Evolutionary conservation across 2,113 vertebrate species (phyloP).

Genomic region (Gracilinanus agilis): DNA sequence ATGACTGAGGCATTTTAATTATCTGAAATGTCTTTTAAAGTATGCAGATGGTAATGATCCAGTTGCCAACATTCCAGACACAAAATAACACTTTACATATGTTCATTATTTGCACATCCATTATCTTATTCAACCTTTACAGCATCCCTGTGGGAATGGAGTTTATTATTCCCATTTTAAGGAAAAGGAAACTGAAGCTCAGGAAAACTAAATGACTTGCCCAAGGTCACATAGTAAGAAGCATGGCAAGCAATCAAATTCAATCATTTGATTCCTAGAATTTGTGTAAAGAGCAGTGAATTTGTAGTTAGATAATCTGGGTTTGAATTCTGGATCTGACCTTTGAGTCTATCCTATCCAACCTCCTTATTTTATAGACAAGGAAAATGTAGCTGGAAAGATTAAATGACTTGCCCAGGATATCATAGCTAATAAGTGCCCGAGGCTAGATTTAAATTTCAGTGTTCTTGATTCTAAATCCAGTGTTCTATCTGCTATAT

Average conservation of each 20-base stretch:
- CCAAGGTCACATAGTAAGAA: too few species aligned
- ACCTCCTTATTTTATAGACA: background rate
- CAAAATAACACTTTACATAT: background rate
- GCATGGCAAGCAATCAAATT: too few species aligned
- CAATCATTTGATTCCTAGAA: too few species aligned
- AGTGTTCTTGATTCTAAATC: background rate
- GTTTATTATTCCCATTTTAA: background rate
- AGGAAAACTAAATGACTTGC: too few species aligned
- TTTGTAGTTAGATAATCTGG: background rate
- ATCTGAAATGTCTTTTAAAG: background rate
- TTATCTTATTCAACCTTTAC: slow-evolving; percentile 18
- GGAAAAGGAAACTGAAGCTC: slow-evolving; percentile 22
- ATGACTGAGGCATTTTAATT: background rate
- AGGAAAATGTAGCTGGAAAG: background rate
- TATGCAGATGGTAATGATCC: background rate
- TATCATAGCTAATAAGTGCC: background rate
- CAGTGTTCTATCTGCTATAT: background rate
- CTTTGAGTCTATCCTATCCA: background rate
- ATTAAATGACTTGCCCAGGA: background rate
- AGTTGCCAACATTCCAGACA: background rate
- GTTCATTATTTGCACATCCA: background rate
- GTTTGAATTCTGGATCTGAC: background rate
- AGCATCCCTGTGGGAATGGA: background rate
- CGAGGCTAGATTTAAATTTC: background rate
- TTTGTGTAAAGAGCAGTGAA: too few species aligned